These are phyloP conservation scores for Takifugu rubripes DNA, from an alignment of 2,797 vertebrate species.

Conservation along the genomic window DNA sequence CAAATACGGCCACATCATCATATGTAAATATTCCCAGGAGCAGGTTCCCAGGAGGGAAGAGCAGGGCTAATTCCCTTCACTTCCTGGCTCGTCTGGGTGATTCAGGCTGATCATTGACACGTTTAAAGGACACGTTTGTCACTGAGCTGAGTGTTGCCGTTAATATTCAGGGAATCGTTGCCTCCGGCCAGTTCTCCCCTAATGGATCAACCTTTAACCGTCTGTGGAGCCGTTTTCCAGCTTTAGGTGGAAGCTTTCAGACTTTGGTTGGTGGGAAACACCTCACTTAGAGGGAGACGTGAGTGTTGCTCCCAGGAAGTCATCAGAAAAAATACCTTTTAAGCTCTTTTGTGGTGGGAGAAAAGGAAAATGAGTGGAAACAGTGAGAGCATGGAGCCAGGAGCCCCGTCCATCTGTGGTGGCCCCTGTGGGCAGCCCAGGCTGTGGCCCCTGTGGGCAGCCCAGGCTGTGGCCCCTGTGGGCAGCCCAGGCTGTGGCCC, in stretches of 20 bases:
- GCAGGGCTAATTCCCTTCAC: not conserved
- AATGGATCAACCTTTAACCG: slow-evolving; percentile 42
- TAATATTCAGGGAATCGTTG: slow-evolving; percentile 40
- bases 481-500: too few species aligned
- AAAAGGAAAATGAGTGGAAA: too few species aligned
- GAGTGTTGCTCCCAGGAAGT: slow-evolving; percentile 24
- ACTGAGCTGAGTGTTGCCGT: slow-evolving; percentile 25
- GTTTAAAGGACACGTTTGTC: slow-evolving; percentile 53
- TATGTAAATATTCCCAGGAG: slow-evolving; percentile 22
- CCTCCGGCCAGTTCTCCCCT: slow-evolving; percentile 27
- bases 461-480: too few species aligned
- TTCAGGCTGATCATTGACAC: slow-evolving; percentile 14
- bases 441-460: too few species aligned
- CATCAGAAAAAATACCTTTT: not conserved
- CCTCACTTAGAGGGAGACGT: not conserved
- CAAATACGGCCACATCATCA: slow-evolving; percentile 28
- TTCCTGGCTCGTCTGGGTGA: not conserved
- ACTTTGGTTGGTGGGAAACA: not conserved
- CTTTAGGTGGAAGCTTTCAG: not conserved
- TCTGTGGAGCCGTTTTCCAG: slow-evolving; percentile 13
- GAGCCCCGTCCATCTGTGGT: too few species aligned
- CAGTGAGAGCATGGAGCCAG: too few species aligned
- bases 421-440: too few species aligned
- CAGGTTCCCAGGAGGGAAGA: not conserved
- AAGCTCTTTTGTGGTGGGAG: not conserved